Evolutionary conservation across 2,797 vertebrate genomes (phyloP).

Genomic region (Macroramphosus scolopax): DNA sequence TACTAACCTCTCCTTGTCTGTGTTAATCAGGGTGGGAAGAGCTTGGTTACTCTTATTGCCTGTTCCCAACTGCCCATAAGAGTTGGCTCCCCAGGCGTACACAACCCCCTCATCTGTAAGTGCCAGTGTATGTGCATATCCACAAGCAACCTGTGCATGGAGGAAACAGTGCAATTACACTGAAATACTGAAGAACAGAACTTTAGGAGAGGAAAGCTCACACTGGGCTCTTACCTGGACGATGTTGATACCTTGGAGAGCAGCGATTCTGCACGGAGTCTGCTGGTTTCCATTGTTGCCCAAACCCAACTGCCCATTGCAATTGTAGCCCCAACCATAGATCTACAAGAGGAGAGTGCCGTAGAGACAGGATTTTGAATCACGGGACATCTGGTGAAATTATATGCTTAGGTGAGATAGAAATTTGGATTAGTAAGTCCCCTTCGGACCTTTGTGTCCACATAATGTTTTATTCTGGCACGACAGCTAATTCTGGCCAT

Average conservation of each 20-base stretch:
- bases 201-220: not conserved
- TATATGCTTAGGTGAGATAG: no score
- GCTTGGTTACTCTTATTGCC: slow-evolving; percentile 97
- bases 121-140: slow-evolving; percentile 94
- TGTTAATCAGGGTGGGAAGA: slow-evolving; percentile 85
- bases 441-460: no score
- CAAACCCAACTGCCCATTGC: slow-evolving; percentile 94
- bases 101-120: slow-evolving; percentile 93
- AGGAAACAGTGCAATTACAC: slow-evolving; percentile 2
- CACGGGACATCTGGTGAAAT: no score
- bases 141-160: slow-evolving; percentile 86
- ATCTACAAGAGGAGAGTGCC: slow-evolving; percentile 72
- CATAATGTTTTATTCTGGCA: no score
- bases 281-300: slow-evolving; percentile 96
- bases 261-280: slow-evolving; percentile 91
- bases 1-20: slow-evolving; percentile 94
- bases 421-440: no score
- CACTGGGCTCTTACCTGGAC: slow-evolving; percentile 80
- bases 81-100: slow-evolving; percentile 98
- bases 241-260: slow-evolving; percentile 89
- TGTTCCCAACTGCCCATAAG: slow-evolving; percentile 95
- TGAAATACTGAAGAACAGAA: not conserved
- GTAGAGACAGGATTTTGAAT: no score
- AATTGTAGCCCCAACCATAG: slow-evolving; percentile 99
- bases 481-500: no score